Base-by-base conservation (phyloP, 2,888 invertebrate species). In the Cephus pygmeus region DNA sequence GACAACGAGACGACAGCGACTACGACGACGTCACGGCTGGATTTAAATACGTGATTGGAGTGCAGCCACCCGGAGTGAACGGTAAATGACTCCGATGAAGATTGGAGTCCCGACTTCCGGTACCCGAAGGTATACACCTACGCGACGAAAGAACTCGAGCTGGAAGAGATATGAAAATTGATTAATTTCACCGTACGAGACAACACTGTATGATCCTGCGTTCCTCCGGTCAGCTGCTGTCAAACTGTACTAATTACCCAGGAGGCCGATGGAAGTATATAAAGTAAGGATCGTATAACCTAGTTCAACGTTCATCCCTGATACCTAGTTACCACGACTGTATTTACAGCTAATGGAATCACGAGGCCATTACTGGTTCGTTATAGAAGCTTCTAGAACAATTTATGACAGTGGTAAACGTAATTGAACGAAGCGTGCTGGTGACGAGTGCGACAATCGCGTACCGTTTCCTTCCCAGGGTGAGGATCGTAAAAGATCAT, bases 311-410 rank as follows among this genome's bases (percentile, higher is more conserved):
- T 56, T 56, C 15, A 56, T 56, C 56, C 23, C 23, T 23, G 56
- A 23, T 23, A 23, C 56, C 56, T 23, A 1, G 56, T 56, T 56
- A 56, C 56, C 56, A 9, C 56, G 0, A 15, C 56, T 71, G 3
- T 30, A 12, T 31, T 71, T 71, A 30, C 71, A 34, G 30, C 11
- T 71, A 71, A 71, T 71, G 30, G 71, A 30, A 71, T 71, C 34
- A 71, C 71, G 33, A 71, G 71, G 71, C 71, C 71, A 34, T 71
- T 71, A 71, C 71, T 71, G 30, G 71, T 71, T 71, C 71, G 71
- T 71, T 71, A 71, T 34, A 71, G 71, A 31, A n/a, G 71, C 30
- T 71, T 71, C 71, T 3, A 71, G 30, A 30, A 71, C 71, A 71
- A 71, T 71, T 71, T 71, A 71, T 34, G 34, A 34, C 71, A 31